A percentile compares a stretch with the other conserved stretches of the same genome.
phyloP scores from a whole-genome alignment of 2,113 vertebrate genomes.

The Columba janthina region DNA sequence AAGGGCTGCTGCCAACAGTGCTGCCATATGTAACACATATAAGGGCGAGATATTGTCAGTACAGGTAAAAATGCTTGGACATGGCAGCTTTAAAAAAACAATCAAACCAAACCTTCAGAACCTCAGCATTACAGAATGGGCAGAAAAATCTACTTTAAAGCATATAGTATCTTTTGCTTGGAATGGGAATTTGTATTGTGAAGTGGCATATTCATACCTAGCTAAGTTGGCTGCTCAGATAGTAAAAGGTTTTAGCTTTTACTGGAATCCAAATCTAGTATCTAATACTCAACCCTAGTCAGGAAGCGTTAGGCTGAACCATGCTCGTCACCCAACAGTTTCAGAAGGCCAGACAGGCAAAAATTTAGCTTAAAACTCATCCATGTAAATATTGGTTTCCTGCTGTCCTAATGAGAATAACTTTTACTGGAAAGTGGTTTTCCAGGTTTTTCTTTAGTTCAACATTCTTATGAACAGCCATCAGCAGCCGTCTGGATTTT shows the following conservation, averaged over 20 bases:
- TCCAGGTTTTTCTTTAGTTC: neutral
- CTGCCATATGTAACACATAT: fast-evolving
- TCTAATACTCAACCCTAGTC: neutral
- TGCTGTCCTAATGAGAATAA: neutral
- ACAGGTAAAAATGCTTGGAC: neutral
- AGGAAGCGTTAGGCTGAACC: neutral
- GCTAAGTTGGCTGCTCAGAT: neutral
- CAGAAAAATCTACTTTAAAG: neutral
- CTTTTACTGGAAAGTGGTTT: neutral
- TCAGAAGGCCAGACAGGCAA: neutral
- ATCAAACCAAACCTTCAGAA: neutral
- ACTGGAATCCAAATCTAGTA: neutral
- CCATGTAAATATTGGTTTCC: neutral
- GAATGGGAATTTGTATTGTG: neutral
- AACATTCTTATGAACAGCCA: neutral
- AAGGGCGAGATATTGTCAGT: neutral
- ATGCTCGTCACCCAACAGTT: neutral
- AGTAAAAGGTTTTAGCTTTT: neutral
- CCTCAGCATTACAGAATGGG: neutral
- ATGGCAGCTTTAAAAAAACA: neutral
- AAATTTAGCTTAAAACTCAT: neutral
- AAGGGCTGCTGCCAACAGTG: neutral
- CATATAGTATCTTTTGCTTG: neutral
- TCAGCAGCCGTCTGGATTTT: neutral
- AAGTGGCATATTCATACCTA: neutral